These are phyloP conservation scores for Pimephales promelas DNA, from an alignment of 2,113 vertebrate species.

Conservation along the genomic window DNA sequence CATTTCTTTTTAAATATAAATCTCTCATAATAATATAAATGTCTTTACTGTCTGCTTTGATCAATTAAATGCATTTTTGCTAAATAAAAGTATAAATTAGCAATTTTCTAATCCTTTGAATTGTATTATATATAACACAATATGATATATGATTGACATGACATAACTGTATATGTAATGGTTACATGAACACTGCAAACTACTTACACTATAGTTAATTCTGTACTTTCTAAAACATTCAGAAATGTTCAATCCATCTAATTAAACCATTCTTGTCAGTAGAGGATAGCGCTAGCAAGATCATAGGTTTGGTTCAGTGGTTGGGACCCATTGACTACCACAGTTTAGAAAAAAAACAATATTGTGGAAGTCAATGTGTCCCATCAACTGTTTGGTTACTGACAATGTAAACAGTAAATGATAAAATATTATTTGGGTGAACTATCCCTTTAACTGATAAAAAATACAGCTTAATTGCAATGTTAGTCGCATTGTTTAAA, in stretches of 20 bases:
- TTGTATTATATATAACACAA: neutral
- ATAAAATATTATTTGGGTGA: no score
- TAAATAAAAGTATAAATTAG: no score
- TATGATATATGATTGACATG: neutral
- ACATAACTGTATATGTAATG: neutral
- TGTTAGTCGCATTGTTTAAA: neutral
- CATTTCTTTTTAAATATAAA: neutral
- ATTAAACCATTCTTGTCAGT: neutral
- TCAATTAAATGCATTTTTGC: neutral
- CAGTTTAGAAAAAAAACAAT: no score
- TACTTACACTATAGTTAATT: neutral
- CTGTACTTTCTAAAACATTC: conserved; percentile 12
- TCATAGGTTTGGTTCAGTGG: neutral
- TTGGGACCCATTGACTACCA: no score
- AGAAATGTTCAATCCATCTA: conserved; percentile 42
- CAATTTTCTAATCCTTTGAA: neutral
- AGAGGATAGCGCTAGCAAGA: neutral
- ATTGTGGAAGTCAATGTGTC: no score
- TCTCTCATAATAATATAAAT: neutral
- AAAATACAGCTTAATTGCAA: neutral
- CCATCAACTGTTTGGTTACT: no score
- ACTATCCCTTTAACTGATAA: neutral
- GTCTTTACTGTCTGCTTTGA: neutral
- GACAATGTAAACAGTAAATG: no score
- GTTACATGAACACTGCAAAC: neutral